Evolutionary conservation across 2,113 vertebrate species (phyloP).

Genomic region (Pseudopodoces humilis): DNA sequence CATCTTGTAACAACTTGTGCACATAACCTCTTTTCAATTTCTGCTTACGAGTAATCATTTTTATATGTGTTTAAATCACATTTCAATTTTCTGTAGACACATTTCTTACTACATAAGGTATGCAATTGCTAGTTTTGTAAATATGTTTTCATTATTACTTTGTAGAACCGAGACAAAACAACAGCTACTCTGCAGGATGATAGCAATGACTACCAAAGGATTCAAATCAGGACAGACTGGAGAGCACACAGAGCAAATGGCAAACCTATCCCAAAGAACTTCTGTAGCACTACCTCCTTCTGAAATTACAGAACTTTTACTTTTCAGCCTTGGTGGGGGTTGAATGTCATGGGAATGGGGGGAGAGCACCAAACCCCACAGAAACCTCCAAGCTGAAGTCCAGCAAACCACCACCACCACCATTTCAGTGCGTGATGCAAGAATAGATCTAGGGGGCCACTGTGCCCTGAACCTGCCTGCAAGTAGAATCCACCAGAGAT

Average conservation of each 20-base stretch:
- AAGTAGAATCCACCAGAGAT: not conserved
- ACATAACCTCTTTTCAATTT: not conserved
- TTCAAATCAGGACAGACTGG: not conserved
- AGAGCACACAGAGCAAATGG: not conserved
- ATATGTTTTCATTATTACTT: not conserved
- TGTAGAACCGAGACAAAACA: not conserved
- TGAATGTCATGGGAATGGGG: not conserved
- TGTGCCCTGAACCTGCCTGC: too few relatives aligned
- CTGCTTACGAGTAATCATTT: not conserved
- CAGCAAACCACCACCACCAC: not conserved
- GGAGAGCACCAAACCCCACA: not conserved
- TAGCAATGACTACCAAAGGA: not conserved
- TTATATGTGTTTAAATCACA: not conserved
- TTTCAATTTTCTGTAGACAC: not conserved
- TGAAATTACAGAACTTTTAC: not conserved
- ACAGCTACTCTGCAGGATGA: not conserved
- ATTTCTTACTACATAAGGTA: not conserved
- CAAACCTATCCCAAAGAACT: not conserved
- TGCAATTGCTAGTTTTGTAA: not conserved
- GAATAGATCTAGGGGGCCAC: accelerated
- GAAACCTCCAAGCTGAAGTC: not conserved
- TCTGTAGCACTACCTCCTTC: not conserved
- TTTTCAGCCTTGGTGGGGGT: not conserved
- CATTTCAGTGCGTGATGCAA: not conserved
- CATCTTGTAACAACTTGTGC: not conserved